Percentiles rank a stretch among this genome's conserved stretches.
Evolutionary conservation across 2,113 vertebrate species (phyloP).

Genomic region (Verasper variegatus): DNA sequence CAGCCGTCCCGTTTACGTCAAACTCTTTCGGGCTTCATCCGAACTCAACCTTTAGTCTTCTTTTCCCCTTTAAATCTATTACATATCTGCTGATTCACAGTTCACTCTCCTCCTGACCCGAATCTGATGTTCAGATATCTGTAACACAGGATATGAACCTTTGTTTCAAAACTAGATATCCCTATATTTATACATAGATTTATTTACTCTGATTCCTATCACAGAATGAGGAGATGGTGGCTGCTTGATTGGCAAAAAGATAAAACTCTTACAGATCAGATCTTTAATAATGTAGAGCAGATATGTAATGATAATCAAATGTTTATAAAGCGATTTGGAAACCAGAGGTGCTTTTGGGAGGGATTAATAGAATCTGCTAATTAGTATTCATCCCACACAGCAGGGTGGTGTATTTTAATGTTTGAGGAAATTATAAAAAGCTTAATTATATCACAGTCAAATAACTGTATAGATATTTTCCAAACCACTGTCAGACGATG

Average conservation of each 20-base stretch:
- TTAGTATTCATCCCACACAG: slow-evolving; percentile 31
- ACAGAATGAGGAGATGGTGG: background rate
- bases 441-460: slow-evolving; percentile 32
- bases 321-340: slow-evolving; percentile 10
- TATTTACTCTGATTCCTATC: slow-evolving; percentile 18
- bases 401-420: slow-evolving; percentile 13
- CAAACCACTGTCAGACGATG: slow-evolving; percentile 4
- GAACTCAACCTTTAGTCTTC: slow-evolving; percentile 43
- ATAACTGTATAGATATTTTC: slow-evolving; percentile 30
- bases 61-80: slow-evolving; percentile 17
- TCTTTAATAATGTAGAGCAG: slow-evolving; percentile 12
- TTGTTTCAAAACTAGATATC: slow-evolving; percentile 22
- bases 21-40: slow-evolving; percentile 41
- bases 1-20: background rate
- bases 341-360: slow-evolving; percentile 1
- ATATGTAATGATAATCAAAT: slow-evolving; percentile 15
- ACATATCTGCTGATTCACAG: slow-evolving; percentile 16
- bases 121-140: slow-evolving; percentile 28
- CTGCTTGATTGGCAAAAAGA: slow-evolving; percentile 10
- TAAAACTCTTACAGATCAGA: slow-evolving; percentile 14
- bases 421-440: background rate
- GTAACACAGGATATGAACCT: slow-evolving; percentile 26
- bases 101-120: slow-evolving; percentile 43
- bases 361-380: slow-evolving; percentile 20
- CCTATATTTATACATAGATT: background rate